Evolutionary conservation across 1,140 invertebrate genomes (phyloP), one percentile per base, ranked within the genome.

Genomic region (Druon quercuslanigerum): DNA sequence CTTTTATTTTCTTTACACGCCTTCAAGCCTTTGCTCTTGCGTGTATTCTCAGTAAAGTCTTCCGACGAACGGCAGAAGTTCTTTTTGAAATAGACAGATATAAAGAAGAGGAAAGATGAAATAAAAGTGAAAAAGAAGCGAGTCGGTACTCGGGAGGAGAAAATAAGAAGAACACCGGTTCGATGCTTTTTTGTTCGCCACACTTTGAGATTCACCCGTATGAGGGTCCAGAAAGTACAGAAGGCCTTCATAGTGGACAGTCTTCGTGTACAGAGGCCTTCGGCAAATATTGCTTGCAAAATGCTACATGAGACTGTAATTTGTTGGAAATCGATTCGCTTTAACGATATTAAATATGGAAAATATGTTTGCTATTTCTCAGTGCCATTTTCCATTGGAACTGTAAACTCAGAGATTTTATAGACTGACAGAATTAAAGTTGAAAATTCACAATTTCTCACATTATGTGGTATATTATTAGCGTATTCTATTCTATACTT

Each of bases 131-230:
- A 40, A 66, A 66, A 66, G 25, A 66, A 66, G n/a, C 40, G 25
- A 66, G 60, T 66, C 33, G 57, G 13, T 40, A 66, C 57, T 66
- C 40, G 16, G 4, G 60, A 17, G 17, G 17, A 66, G 33, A 66
- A 66, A 66, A 25, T 33, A 40, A 40, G 57, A 66, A 66, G 60
- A 66, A 16, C 60, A 66, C 33, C 16, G 60, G 25, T 33, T 66
- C 33, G 60, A 66, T 66, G n/a, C 25, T 66, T 66, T 66, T 66
- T 66, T 66, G 20, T 60, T 14, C 33, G 60, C 33, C n/a, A 66
- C 40, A 66, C 57, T 66, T 66, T 8, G 19, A 66, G 60, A 66
- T 66, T 66, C 25, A 66, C 60, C 60, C 60, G 60, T 66, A 60
- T 60, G 57, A 33, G 52, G 52, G 52, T 17, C 17, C 25, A 33